phyloP scores from a whole-genome alignment of 2,113 vertebrate genomes.

The Perca schrenkii region DNA sequence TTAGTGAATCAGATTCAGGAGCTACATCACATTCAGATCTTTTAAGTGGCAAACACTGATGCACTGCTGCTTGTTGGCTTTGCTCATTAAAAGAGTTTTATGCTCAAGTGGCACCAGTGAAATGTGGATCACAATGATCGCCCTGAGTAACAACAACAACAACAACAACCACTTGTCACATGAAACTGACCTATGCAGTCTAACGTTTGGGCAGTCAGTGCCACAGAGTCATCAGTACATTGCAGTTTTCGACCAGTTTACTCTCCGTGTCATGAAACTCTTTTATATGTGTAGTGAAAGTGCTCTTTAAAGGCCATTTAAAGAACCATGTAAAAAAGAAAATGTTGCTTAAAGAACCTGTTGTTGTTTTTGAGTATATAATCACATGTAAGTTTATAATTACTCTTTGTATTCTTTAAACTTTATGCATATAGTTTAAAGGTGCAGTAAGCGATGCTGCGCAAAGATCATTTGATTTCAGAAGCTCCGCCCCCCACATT shows the following conservation, averaged over 20 bases:
- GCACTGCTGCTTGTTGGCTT: background rate
- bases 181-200: slow-evolving; percentile 28
- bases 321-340: background rate
- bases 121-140: background rate
- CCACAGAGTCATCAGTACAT: background rate
- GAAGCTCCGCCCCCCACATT: too few relatives aligned
- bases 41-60: slow-evolving; percentile 1
- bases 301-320: background rate
- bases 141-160: slow-evolving; percentile 45
- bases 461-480: too few relatives aligned
- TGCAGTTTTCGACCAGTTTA: background rate
- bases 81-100: slow-evolving; percentile 11
- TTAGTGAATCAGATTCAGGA: background rate
- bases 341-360: background rate
- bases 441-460: too few relatives aligned
- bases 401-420: background rate
- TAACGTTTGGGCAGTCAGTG: background rate
- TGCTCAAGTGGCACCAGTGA: slow-evolving; percentile 10
- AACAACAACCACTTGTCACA: slow-evolving; percentile 13
- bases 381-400: background rate
- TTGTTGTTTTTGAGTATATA: background rate
- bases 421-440: background rate
- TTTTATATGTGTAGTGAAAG: slow-evolving; percentile 7
- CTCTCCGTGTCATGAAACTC: background rate
- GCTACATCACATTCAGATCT: background rate